Conservation (phyloP, 2,888 invertebrate genomes). For the Sphinx pinastri region DNA sequence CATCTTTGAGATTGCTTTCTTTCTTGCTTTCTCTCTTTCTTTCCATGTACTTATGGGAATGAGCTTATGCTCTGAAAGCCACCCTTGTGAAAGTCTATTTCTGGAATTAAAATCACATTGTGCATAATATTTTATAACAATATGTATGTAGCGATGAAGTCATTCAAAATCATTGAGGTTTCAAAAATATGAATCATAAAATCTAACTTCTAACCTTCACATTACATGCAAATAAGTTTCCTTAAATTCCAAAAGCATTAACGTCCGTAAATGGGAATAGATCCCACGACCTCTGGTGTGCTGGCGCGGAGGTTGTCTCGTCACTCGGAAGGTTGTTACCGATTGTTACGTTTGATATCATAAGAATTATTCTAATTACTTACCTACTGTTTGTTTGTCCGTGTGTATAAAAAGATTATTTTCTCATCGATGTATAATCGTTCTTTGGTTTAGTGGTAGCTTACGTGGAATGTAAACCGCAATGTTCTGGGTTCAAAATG, state of each 20-base stretch:
- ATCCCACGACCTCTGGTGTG: conserved; percentile 6
- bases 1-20: too few species aligned
- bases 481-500: too few species aligned
- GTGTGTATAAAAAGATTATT: not conserved
- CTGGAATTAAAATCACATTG: too few species aligned
- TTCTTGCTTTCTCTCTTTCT: too few species aligned
- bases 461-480: too few species aligned
- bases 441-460: too few species aligned
- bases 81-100: too few species aligned
- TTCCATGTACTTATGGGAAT: too few species aligned
- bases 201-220: not conserved
- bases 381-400: not conserved
- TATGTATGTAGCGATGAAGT: not conserved
- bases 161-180: not conserved
- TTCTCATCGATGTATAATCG: not conserved
- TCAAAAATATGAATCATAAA: not conserved
- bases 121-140: too few species aligned
- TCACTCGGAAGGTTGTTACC: conserved; percentile 6
- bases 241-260: not conserved
- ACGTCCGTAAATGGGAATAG: conserved; percentile 13
- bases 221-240: not conserved
- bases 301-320: not conserved
- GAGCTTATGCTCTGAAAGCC: too few species aligned
- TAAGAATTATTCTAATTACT: not conserved
- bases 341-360: conserved; percentile 10